Percentiles rank a stretch among this genome's conserved stretches.
Conservation (phyloP, 2,888 invertebrate genomes). For the Trichogramma evanescens region DNA sequence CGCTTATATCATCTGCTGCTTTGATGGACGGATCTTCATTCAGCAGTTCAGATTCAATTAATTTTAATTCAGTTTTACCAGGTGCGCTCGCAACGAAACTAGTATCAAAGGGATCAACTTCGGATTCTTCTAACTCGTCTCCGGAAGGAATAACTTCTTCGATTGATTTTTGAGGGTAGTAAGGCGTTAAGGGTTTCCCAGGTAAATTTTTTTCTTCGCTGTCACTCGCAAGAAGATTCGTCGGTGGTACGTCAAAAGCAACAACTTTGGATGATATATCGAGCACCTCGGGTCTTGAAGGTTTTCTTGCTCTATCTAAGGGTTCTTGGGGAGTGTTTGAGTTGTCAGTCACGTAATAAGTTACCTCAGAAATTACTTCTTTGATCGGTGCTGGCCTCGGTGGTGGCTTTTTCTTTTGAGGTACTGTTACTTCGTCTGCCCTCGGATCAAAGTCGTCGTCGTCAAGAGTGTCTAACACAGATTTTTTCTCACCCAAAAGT, state of each 20-base stretch:
- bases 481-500: conserved; percentile 52
- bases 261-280: conserved; percentile 48
- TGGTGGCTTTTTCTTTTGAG: conserved; percentile 20
- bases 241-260: conserved; percentile 56
- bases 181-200: conserved; percentile 72
- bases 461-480: conserved; percentile 52
- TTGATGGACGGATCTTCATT: conserved; percentile 26
- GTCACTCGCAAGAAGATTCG: conserved; percentile 50
- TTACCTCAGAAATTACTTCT: conserved; percentile 7
- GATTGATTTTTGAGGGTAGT: conserved; percentile 57
- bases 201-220: conserved; percentile 55
- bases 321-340: conserved; percentile 4
- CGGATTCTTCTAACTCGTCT: conserved; percentile 46
- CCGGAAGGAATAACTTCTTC: conserved; percentile 55
- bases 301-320: conserved; percentile 38
- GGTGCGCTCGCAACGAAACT: conserved; percentile 54
- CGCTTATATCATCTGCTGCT: conserved; percentile 54
- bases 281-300: conserved; percentile 60
- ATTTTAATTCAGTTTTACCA: conserved; percentile 54
- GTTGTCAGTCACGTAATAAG: background rate
- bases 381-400: conserved; percentile 25
- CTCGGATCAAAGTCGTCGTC: conserved; percentile 81
- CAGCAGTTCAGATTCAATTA: conserved; percentile 53
- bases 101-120: conserved; percentile 62
- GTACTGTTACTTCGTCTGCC: conserved; percentile 52